Percentiles rank a stretch among this genome's conserved stretches.
Conservation (phyloP, 2,888 invertebrate genomes). For the Macroteleia sp. region DNA sequence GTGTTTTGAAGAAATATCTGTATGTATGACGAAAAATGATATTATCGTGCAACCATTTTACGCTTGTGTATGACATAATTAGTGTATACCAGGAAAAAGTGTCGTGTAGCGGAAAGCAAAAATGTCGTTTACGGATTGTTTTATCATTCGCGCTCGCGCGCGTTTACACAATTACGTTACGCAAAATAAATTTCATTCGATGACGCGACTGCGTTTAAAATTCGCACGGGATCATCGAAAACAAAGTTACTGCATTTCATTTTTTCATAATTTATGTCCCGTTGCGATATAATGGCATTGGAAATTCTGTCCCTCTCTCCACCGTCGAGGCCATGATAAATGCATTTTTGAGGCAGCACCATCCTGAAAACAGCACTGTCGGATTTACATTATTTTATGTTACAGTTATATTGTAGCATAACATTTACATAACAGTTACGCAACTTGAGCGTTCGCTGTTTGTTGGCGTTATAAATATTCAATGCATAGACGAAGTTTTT, state of each 20-base stretch:
- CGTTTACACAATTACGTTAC: conserved; percentile 13
- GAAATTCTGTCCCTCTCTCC: conserved; percentile 10
- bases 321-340: conserved; percentile 44
- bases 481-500: conserved; percentile 19
- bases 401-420: conserved; percentile 30
- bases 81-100: conserved; percentile 1
- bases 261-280: conserved; percentile 53
- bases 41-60: no score
- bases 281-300: conserved; percentile 22
- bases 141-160: background rate
- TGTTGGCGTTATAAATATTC: conserved; percentile 52
- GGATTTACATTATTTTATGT: conserved; percentile 43
- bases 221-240: conserved; percentile 31
- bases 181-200: conserved; percentile 45
- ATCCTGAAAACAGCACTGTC: conserved; percentile 27
- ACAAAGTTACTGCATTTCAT: conserved; percentile 37
- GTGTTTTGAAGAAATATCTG: no score
- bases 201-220: conserved; percentile 34
- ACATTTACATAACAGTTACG: conserved; percentile 55
- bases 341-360: conserved; percentile 39
- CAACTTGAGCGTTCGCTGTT: conserved; percentile 37
- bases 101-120: background rate
- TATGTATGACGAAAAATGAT: no score
- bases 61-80: no score
- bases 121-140: conserved; percentile 1